These are phyloP conservation scores for Zygogramma bicolorata DNA, from an alignment of 2,888 invertebrate genomes.

Conservation along the genomic window DNA sequence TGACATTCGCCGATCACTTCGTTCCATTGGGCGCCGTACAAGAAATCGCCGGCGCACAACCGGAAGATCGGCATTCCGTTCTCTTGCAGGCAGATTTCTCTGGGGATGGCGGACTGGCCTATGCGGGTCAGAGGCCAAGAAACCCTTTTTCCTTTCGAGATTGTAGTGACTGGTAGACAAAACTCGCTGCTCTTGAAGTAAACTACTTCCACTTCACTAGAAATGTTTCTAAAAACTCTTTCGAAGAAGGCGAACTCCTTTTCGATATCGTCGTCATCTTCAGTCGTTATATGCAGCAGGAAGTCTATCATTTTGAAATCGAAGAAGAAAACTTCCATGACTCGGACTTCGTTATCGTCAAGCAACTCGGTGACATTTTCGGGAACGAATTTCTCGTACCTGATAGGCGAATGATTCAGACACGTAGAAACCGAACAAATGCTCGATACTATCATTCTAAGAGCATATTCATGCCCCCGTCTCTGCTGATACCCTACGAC, in stretches of 20 bases:
- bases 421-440: constrained; percentile 49
- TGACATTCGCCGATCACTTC: constrained; percentile 58
- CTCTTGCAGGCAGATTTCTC: constrained; percentile 71
- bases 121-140: constrained; percentile 69
- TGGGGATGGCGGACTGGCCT: constrained; percentile 69
- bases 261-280: constrained; percentile 13
- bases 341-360: constrained; percentile 40
- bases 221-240: constrained; percentile 25
- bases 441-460: constrained; percentile 57
- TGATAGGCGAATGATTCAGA: not conserved
- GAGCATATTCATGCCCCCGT: constrained; percentile 56
- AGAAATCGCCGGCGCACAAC: constrained; percentile 72
- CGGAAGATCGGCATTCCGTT: constrained; percentile 73
- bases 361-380: constrained; percentile 9
- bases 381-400: constrained; percentile 12
- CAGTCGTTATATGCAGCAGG: constrained; percentile 66
- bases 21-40: constrained; percentile 72
- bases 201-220: constrained; percentile 34
- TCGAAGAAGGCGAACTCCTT: constrained; percentile 37
- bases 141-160: constrained; percentile 27
- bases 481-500: constrained; percentile 68
- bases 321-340: constrained; percentile 71
- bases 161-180: constrained; percentile 56
- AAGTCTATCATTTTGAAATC: constrained; percentile 58
- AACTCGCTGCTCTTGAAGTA: constrained; percentile 55